phyloP scores from a whole-genome alignment of 2,888 invertebrate genomes.

The Ornithoptera priamus region DNA sequence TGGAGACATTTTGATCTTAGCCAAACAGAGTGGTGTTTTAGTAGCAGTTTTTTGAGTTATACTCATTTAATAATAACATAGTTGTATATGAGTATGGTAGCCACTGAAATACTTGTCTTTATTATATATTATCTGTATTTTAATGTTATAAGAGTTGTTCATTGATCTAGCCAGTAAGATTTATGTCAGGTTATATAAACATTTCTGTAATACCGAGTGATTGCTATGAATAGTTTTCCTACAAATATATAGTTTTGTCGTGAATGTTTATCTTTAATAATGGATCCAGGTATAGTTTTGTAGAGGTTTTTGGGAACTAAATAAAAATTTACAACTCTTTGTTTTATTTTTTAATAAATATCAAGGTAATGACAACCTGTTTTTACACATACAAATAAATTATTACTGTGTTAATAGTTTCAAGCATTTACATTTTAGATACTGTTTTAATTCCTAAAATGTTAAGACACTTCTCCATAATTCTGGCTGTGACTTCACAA shows the following conservation, averaged over 20 bases:
- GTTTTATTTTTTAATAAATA: conserved; percentile 33
- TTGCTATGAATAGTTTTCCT: conserved; percentile 36
- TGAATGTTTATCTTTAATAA: conserved; percentile 62
- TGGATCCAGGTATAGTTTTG: conserved; percentile 75
- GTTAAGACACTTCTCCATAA: conserved; percentile 92
- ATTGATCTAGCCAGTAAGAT: conserved; percentile 36
- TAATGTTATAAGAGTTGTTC: conserved; percentile 13
- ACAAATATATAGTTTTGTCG: conserved; percentile 46
- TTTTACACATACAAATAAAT: conserved; percentile 26
- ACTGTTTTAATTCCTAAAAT: conserved; percentile 96
- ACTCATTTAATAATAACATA: background rate
- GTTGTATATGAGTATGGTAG: background rate
- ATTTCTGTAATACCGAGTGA: conserved; percentile 36
- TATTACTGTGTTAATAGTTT: conserved; percentile 10
- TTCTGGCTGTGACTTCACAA: conserved; percentile 93
- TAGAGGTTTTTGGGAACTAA: conserved; percentile 76
- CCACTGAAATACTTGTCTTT: background rate
- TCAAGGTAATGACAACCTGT: conserved; percentile 9
- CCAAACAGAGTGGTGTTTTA: conserved; percentile 9
- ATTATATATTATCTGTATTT: conserved; percentile 14
- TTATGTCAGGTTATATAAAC: conserved; percentile 24
- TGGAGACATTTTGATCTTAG: conserved; percentile 2
- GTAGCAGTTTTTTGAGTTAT: background rate
- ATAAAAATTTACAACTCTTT: conserved; percentile 52
- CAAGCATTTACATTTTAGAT: conserved; percentile 87